Conservation (phyloP, 2,888 invertebrate genomes). For the Marronus borbonicus region DNA sequence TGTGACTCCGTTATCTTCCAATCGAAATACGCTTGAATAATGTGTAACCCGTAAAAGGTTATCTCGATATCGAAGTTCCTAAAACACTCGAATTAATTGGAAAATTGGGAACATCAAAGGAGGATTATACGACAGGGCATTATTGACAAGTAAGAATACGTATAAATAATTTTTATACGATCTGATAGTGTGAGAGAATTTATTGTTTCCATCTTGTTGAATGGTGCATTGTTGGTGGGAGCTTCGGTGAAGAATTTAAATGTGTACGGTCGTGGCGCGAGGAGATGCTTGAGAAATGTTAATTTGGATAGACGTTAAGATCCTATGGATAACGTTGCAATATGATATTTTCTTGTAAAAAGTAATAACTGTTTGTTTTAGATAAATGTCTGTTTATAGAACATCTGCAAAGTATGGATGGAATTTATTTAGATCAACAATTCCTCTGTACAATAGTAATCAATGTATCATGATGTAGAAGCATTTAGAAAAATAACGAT, state of each 20-base stretch:
- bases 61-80: conserved; percentile 19
- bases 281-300: not conserved
- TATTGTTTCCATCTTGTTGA: conserved; percentile 4
- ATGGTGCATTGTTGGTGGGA: not conserved
- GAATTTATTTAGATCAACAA: no score
- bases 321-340: no score
- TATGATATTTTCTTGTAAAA: no score
- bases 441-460: no score
- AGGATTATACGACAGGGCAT: conserved; percentile 12
- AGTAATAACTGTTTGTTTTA: no score
- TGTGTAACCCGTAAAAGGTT: conserved; percentile 61
- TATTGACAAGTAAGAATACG: conserved; percentile 15
- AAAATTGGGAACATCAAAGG: conserved; percentile 4
- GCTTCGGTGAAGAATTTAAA: conserved; percentile 4
- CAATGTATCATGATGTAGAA: no score
- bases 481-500: no score
- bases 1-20: conserved; percentile 17
- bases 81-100: conserved; percentile 15
- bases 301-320: not conserved
- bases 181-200: conserved; percentile 15
- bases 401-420: no score
- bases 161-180: conserved; percentile 24
- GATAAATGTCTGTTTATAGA: no score
- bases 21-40: conserved; percentile 59
- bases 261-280: not conserved